Evolutionary conservation across 2,888 invertebrate species (phyloP), one percentile per base, ranked within the genome.

Genomic region (Drosophila kuntzei): DNA sequence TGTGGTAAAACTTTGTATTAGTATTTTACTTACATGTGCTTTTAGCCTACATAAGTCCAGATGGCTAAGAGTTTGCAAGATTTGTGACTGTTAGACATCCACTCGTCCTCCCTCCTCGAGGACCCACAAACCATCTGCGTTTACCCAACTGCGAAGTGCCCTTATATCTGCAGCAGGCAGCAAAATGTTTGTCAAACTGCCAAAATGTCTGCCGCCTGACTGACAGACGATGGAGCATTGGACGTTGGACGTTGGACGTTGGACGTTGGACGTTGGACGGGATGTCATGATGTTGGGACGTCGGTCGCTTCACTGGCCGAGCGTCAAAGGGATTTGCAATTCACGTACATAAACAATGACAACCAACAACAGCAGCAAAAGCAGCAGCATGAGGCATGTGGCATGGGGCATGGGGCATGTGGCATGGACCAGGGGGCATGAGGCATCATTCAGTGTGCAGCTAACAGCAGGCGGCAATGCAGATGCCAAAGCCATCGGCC

Each of bases 321-420:
- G 49, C 59, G 68, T 82, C 65, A 76, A 69, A 71, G 58, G 74
- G 85, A 75, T 85, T 75, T 75, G 69, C 72, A 81, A 80, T 81
- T 85, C 76, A 82, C 72, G 85, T 80, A 64, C 82, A 85, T 85
- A 80, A 79, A 72, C 82, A 81, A 82, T 72, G 82, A 70, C 78
- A 76, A 20, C 49, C 64, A 82, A 62, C 74, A 67, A 49, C 53
- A 62, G 44, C 51, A 59, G 46, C 34, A 47, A 37, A 22, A 59
- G 34, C 37, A 54, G 36, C 32, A 27, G 51, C 25, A 51, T 41
- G 32, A 37, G 53, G 41, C 66, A 62, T n/a, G 49, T 50, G 49
- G 55, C 61, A 49, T 22, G 51, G 0, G 12, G 27, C 50, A 59
- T 7, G 47, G 22, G 44, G 22, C 43, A 49, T 25, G 41, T 0